Percentiles rank a stretch among this genome's conserved stretches.
phyloP scores from a whole-genome alignment of 2,113 vertebrate species.

The Hippocampus comes region DNA sequence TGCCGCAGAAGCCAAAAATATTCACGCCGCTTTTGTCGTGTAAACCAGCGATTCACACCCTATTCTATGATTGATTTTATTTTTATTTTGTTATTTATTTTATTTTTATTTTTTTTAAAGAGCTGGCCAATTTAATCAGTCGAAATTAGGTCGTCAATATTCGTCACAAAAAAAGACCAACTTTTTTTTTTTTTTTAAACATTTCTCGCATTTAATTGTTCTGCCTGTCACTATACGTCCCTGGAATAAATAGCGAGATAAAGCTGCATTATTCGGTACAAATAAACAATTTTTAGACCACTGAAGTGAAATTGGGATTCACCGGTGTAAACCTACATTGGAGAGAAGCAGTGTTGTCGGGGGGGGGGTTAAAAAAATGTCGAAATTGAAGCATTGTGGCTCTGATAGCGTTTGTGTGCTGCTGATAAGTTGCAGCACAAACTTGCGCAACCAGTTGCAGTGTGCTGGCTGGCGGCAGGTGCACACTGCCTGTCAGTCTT shows the following conservation, averaged over 20 bases:
- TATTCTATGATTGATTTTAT: neutral
- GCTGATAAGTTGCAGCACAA: neutral
- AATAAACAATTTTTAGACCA: too few species aligned
- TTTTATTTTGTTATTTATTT: too few species aligned
- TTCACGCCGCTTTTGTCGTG: conserved; percentile 26
- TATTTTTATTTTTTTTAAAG: too few species aligned
- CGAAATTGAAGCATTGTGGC: neutral
- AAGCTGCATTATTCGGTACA: too few species aligned
- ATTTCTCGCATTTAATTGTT: too few species aligned
- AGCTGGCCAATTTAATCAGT: too few species aligned
- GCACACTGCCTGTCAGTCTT: conserved; percentile 32
- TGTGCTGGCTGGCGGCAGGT: conserved; percentile 41
- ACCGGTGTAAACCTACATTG: conserved; percentile 34
- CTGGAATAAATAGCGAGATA: too few species aligned
- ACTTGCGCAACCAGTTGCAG: neutral
- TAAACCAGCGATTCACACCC: neutral
- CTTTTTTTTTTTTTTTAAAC: too few species aligned
- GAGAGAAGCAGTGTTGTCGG: neutral
- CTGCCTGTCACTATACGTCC: too few species aligned
- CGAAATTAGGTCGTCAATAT: too few species aligned
- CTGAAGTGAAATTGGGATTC: neutral
- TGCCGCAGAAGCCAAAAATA: neutral
- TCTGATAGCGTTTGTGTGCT: neutral
- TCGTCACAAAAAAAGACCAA: too few species aligned
- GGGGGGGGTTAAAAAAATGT: neutral